Base-by-base conservation (phyloP, 2,888 invertebrate species). In the Bibio marci region DNA sequence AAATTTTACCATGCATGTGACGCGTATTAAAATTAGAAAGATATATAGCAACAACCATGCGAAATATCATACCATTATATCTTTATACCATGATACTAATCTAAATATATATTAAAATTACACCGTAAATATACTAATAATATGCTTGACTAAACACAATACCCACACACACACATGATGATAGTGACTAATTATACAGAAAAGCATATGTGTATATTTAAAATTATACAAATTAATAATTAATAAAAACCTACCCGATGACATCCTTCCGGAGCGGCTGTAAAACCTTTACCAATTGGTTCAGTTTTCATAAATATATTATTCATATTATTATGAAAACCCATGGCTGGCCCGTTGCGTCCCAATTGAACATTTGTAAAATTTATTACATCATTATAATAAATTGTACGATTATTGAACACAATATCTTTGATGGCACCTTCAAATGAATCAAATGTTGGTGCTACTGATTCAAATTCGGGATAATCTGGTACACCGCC, bases 341-440 rank as follows among this genome's bases (percentile, higher is more conserved):
- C 66, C 62, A 69, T 66, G 25, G 53, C 49, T 2, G 69, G 71
- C 3, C 68, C 73, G 37, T 62, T 54, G 28, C 74, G 66, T 11
- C 80, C 80, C 37, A 80, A 75, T 45, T 72, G 71, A 31, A 72
- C 83, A 48, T 70, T 76, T 40, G 70, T 64, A 55, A 79, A 80
- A 15, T 65, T 64, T 32, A 71, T 53, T 1, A 78, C 73, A 35
- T 73, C 62, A 47, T 75, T 73, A 48, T 83, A 73, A 45, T 67
- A 65, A 10, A 81, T 49, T 13, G 76, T 61, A 44, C 76, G 78
- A 52, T 56, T 74, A 52, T 87, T 83, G 44, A 88, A 76, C 39
- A 87, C 78, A 15, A 86, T 69, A 57, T 92, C 88, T 42, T 79
- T 78, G 8, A 92, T 70, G 4, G 86, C 80, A 4, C 92, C 92